A percentile compares a stretch with the other conserved stretches of the same genome.
phyloP scores from a whole-genome alignment of 2,797 vertebrate genomes.

The Nannoperca australis region DNA sequence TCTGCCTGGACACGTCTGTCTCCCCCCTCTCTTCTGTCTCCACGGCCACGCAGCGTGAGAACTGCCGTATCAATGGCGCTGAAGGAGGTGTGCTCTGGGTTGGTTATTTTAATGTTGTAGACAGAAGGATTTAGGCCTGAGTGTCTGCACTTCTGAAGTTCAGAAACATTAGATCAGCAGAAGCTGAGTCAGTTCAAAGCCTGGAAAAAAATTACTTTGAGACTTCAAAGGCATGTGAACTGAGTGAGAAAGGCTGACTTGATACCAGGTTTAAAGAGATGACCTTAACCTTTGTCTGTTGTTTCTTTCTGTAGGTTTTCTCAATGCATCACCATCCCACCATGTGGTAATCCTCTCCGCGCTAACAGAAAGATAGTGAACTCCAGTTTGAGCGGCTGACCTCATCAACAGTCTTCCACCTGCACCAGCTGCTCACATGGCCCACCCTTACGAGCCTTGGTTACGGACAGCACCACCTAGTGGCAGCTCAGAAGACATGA shows the following conservation, averaged over 20 bases:
- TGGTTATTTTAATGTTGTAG: slow-evolving; percentile 62
- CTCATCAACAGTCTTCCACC: slow-evolving; percentile 43
- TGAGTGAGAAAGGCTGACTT: slow-evolving; percentile 13
- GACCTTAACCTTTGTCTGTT: slow-evolving; percentile 33
- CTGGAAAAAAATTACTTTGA: slow-evolving; percentile 4
- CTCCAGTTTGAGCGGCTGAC: slow-evolving; percentile 41
- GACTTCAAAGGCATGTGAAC: neutral
- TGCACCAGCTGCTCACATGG: slow-evolving; percentile 83
- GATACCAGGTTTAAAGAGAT: slow-evolving; percentile 24
- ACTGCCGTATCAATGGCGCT: slow-evolving; percentile 67
- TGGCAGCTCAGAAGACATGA: slow-evolving; percentile 88
- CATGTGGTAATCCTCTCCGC: slow-evolving; percentile 75
- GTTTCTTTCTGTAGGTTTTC: slow-evolving; percentile 68
- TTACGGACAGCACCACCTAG: slow-evolving; percentile 89
- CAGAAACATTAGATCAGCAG: slow-evolving; percentile 61
- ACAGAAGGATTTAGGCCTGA: slow-evolving; percentile 65
- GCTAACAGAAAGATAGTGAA: slow-evolving; percentile 41
- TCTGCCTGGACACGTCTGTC: slow-evolving; percentile 83
- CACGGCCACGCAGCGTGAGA: slow-evolving; percentile 78
- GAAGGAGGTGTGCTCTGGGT: slow-evolving; percentile 35
- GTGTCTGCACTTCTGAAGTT: slow-evolving; percentile 56
- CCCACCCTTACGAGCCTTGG: slow-evolving; percentile 96
- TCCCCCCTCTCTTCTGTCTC: slow-evolving; percentile 69
- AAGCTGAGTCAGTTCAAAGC: slow-evolving; percentile 32
- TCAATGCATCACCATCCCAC: slow-evolving; percentile 19